Evolutionary conservation across 1,140 invertebrate species (phyloP).

Genomic region (Drosophila kikkawai): DNA sequence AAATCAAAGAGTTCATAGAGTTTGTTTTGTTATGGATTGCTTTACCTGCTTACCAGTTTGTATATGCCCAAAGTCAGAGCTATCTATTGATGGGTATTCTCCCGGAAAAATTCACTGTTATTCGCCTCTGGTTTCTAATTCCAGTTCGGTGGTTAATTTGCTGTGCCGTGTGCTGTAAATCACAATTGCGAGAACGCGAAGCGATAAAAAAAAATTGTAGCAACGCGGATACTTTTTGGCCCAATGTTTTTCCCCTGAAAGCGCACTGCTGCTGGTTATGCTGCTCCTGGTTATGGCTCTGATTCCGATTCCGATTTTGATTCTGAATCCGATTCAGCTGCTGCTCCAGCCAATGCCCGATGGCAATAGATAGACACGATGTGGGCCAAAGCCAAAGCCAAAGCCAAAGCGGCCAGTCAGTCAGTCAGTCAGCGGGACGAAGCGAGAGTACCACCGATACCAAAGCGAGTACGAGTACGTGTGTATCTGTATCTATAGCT

Average conservation of each 20-base stretch:
- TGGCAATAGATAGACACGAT: slow-evolving; percentile 67
- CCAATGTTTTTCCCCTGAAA: slow-evolving; percentile 63
- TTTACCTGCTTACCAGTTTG: slow-evolving; percentile 18
- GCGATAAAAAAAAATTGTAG: slow-evolving; percentile 55
- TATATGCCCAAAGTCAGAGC: no score
- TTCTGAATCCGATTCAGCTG: slow-evolving; percentile 40
- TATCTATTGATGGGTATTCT: not conserved
- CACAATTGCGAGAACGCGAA: slow-evolving; percentile 44
- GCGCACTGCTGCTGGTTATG: slow-evolving; percentile 37
- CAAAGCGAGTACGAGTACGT: slow-evolving; percentile 8
- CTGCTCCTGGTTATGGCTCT: slow-evolving; percentile 19
- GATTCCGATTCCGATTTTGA: slow-evolving; percentile 21
- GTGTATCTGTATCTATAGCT: slow-evolving; percentile 53
- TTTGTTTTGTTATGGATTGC: not conserved
- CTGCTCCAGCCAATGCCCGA: slow-evolving; percentile 42
- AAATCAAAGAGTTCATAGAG: not conserved
- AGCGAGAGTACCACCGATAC: slow-evolving; percentile 6
- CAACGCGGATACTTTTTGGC: slow-evolving; percentile 46
- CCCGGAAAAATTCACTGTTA: slow-evolving; percentile 13
- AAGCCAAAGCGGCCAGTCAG: slow-evolving; percentile 40
- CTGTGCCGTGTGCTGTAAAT: slow-evolving; percentile 42
- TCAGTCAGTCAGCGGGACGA: slow-evolving; percentile 38
- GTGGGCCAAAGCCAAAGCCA: slow-evolving; percentile 44
- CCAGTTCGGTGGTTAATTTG: slow-evolving; percentile 41
- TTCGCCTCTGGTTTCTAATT: slow-evolving; percentile 9